These are phyloP conservation scores for Microtus montanus DNA, from an alignment of 2,113 vertebrate genomes.

Conservation along the genomic window DNA sequence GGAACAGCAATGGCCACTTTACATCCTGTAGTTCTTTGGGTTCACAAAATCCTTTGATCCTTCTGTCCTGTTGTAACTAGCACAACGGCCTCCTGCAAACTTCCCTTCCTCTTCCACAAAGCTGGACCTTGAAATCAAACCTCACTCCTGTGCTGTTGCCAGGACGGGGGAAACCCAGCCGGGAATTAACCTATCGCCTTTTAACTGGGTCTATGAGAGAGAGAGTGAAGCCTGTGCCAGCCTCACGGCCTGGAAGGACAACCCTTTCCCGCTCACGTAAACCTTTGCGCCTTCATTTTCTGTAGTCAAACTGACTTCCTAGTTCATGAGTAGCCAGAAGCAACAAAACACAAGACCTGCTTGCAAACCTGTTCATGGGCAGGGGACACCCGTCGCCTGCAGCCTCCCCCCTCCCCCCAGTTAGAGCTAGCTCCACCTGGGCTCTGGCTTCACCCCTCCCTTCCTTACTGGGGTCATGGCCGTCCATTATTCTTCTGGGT, in stretches of 20 bases:
- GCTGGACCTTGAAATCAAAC: not conserved
- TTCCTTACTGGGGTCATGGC: not conserved
- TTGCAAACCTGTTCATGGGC: not conserved
- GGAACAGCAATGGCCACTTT: not conserved
- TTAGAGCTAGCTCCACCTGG: not conserved
- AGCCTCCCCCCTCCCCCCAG: not conserved
- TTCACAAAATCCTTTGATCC: not conserved
- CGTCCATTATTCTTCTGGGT: not conserved
- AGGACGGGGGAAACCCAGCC: not conserved
- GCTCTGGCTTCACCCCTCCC: not conserved
- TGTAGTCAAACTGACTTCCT: not conserved
- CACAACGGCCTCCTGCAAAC: not conserved
- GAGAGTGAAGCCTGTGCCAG: not conserved
- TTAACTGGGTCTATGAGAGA: not conserved
- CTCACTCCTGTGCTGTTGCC: not conserved
- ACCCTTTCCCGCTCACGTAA: not conserved
- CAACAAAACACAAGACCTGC: not conserved
- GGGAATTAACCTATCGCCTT: not conserved
- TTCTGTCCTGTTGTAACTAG: not conserved
- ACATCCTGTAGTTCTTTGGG: not conserved
- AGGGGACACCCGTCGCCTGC: not conserved
- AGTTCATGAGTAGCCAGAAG: constrained; percentile 37
- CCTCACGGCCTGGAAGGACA: not conserved
- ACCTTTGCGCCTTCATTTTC: constrained; percentile 5
- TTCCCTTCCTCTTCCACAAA: not conserved